A percentile compares a stretch with the other conserved stretches of the same genome.
These are phyloP conservation scores for Amblyraja radiata DNA, from an alignment of 2,797 vertebrate species.

Conservation along the genomic window DNA sequence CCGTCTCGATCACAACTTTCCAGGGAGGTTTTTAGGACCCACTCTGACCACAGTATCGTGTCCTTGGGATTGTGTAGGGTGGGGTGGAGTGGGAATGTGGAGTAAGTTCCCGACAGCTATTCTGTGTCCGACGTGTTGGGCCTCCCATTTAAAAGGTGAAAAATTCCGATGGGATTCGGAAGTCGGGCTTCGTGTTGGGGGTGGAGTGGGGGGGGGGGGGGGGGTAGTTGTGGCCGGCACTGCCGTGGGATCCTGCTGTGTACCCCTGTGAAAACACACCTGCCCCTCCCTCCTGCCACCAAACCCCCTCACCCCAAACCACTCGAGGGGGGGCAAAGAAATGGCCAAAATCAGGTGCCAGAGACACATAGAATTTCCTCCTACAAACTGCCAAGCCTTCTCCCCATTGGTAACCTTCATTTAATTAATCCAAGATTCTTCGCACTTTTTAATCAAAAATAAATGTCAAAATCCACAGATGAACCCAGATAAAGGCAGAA, in stretches of 20 bases:
- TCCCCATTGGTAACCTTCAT: not conserved
- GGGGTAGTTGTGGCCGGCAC: not conserved
- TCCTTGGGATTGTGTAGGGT: not conserved
- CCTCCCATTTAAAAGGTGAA: no score
- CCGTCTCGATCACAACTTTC: not conserved
- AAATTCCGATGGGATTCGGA: no score
- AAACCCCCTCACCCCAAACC: no score
- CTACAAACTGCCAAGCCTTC: not conserved
- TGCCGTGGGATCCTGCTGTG: not conserved
- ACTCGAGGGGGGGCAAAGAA: not conserved
- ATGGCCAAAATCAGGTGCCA: not conserved
- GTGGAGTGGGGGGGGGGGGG: not conserved
- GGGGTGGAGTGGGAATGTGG: no score
- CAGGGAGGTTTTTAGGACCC: no score
- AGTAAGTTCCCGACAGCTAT: no score
- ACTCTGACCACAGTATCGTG: not conserved
- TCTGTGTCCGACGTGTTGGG: no score
- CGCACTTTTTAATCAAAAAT: not conserved
- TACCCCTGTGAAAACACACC: not conserved
- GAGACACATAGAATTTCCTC: no score
- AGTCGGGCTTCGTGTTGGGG: not conserved
- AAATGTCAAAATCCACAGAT: no score
- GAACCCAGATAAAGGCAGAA: no score
- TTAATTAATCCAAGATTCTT: slow-evolving; percentile 2
- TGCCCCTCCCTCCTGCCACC: no score